Evolutionary conservation across 2,797 vertebrate genomes (phyloP).

Genomic region (Sebastes nivosus): DNA sequence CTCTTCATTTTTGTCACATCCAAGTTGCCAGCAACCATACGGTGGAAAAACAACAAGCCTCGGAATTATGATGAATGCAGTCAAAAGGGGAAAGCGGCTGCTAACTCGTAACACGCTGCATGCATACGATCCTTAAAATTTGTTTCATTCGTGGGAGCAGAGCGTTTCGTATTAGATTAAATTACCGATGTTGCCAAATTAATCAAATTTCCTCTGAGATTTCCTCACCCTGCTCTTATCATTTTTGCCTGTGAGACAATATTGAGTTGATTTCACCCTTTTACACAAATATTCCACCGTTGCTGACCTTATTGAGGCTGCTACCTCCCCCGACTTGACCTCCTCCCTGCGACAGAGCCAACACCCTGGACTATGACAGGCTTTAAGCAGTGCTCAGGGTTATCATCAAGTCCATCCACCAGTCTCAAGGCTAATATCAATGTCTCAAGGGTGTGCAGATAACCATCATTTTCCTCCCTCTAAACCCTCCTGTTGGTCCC

Average conservation of each 20-base stretch:
- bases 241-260: not conserved
- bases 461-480: conserved; percentile 75
- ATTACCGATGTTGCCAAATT: conserved; percentile 43
- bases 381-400: conserved; percentile 53
- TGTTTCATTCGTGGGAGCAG: conserved; percentile 46
- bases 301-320: not conserved
- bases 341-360: conserved; percentile 17
- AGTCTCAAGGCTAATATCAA: conserved; percentile 74
- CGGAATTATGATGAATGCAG: conserved; percentile 77
- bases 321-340: conserved; percentile 14
- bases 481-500: conserved; percentile 60
- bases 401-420: conserved; percentile 76
- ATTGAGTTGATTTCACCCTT: conserved; percentile 9
- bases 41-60: conserved; percentile 68
- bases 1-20: conserved; percentile 77
- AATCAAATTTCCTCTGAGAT: conserved; percentile 53
- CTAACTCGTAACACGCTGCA: conserved; percentile 51
- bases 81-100: conserved; percentile 44
- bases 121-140: conserved; percentile 41
- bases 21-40: conserved; percentile 60
- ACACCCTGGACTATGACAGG: conserved; percentile 48
- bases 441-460: conserved; percentile 75
- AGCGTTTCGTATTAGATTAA: conserved; percentile 36
- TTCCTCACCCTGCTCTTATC: not conserved
- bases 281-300: not conserved